Percentiles rank a stretch among this genome's conserved stretches.
Evolutionary conservation across 2,888 invertebrate species (phyloP).

Genomic region (Zaprionus bogoriensis): DNA sequence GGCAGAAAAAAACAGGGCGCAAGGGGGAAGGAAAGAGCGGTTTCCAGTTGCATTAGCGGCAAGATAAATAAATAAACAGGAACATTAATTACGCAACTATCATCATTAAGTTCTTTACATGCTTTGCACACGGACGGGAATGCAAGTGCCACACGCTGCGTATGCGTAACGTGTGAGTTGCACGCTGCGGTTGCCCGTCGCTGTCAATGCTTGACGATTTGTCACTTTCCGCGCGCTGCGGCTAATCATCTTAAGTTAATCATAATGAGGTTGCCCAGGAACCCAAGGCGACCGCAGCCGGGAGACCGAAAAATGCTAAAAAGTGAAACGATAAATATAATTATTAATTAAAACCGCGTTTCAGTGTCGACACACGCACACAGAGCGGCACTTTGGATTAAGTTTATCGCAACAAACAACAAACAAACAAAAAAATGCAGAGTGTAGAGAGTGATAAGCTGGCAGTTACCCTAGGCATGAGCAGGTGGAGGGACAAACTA

Average conservation of each 20-base stretch:
- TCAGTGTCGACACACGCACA: slow-evolving; percentile 40
- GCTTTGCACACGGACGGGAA: slow-evolving; percentile 28
- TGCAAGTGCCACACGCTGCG: slow-evolving; percentile 37
- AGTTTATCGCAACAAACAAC: slow-evolving; percentile 45
- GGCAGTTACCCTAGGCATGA: slow-evolving; percentile 3
- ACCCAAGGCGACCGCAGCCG: slow-evolving; percentile 33
- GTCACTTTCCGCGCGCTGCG: slow-evolving; percentile 2
- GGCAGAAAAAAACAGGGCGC: not conserved
- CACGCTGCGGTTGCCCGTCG: slow-evolving; percentile 7
- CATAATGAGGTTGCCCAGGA: slow-evolving; percentile 20
- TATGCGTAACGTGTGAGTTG: slow-evolving; percentile 30
- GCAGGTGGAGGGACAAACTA: too few species aligned
- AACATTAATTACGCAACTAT: slow-evolving; percentile 52
- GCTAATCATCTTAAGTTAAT: slow-evolving; percentile 4
- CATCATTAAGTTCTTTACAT: slow-evolving; percentile 23
- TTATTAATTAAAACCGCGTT: slow-evolving; percentile 67
- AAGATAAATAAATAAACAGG: slow-evolving; percentile 53
- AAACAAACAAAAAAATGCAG: too few species aligned
- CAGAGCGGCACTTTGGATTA: slow-evolving; percentile 24
- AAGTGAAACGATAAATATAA: slow-evolving; percentile 53
- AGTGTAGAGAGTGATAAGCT: not conserved
- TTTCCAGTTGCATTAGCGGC: slow-evolving; percentile 38
- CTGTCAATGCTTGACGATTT: not conserved
- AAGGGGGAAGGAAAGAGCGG: not conserved
- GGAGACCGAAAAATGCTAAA: slow-evolving; percentile 10